Base-by-base conservation (phyloP, 2,888 invertebrate genomes). In the Papilio elwesi region DNA sequence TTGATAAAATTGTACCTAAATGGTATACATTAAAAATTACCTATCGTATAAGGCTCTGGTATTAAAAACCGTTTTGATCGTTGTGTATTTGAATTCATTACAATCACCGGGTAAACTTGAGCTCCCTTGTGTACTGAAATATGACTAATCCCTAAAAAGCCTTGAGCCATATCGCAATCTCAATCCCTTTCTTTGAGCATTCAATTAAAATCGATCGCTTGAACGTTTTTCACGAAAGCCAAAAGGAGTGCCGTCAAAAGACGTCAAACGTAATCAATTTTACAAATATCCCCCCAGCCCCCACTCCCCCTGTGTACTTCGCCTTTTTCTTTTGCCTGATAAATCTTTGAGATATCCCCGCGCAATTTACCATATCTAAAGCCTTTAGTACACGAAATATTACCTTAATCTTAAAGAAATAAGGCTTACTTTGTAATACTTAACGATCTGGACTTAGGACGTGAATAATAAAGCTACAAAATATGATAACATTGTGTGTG, bases 221-320 rank as follows among this genome's bases (percentile, higher is more conserved):
- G 76, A 81, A 77, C 76, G 84, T 85, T 87, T 86, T 86, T 83
- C 83, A 82, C 78, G 47, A 74, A 70, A 70, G 76, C 80, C 81
- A 87, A 86, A n/a, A 87, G 87, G 80, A 83, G 81, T 83, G 84
- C 77, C 83, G 80, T 90, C 90, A 91, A 92, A 92, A 87, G 83
- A 89, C 90, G 88, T 87, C 87, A 90, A 90, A 90, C 85, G 86
- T 93, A 91, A 93, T 93, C 92, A 93, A 92, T 93, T 92, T 92
- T 88, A 89, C 90, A 92, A 91, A 93, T 92, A 92, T 84, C 84
- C 80, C 78, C 84, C 85, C 81, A 84, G 78, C 78, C 84, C 85
- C 81, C n/a, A n/a, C 83, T 11, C 83, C 84, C 81, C 83, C 79
- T 78, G 78, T 82, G 73, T 81, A 79, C 76, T 80, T 62, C 75